Evolutionary conservation across 2,113 vertebrate genomes (phyloP), one percentile per base, ranked within the genome.

Genomic region (Tetrao urogallus): DNA sequence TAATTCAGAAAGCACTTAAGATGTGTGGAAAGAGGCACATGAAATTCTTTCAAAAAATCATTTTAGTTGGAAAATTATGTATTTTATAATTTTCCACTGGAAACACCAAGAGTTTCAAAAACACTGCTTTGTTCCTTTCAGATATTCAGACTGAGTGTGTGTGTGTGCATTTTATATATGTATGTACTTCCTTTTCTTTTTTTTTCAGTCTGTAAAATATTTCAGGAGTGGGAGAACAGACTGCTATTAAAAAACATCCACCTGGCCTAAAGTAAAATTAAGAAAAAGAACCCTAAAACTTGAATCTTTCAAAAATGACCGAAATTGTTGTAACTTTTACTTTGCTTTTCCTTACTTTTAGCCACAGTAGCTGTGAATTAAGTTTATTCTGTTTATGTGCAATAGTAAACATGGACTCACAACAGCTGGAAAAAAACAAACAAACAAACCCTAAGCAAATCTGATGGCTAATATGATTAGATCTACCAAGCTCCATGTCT

Each of bases 301-400:
- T 85, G 27, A 67, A 78, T 45, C 15, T 90, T 92, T 86, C 43
- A 34, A 50, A 85, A 93, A 81, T 73, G 13, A 28, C 38, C 64
- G 21, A 70, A 63, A 28, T 43, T 38, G 0, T 82, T 58, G 6
- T 17, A 48, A 34, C 13, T 5, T 6, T n/a, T 94, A 2, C 69
- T 94, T 95, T 74, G 3, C 36, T 5, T 81, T 88, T 57, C 40
- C 24, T 34, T 86, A 25, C 40, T 22, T 45, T 45, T 47, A 65
- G 8, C 43, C 74, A 57, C 36, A 47, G 17, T 58, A 48, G 58
- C 70, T 61, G 48, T 3, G 48, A 32, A 66, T 52, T 40, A 72
- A 36, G 4, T 84, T 61, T 69, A 54, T 76, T 50, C 10, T 60
- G 0, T 81, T 73, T 76, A 70, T 79, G 36, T 34, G 3, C 63